Conservation (phyloP, 2,797 vertebrate species). For the Pagetopsis macropterus region DNA sequence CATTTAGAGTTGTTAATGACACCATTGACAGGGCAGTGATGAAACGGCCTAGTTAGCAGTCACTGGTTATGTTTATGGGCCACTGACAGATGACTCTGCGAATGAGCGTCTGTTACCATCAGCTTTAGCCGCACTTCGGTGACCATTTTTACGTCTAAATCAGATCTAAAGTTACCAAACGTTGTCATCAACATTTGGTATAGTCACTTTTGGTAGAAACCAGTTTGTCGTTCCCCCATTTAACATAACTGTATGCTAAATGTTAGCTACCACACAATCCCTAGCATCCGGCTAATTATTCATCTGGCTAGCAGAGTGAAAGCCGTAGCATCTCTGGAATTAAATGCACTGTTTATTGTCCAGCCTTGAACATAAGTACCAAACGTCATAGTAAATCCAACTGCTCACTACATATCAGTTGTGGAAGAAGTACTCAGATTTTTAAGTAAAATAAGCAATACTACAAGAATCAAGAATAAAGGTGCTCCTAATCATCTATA, state of each 20-base stretch:
- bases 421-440: too few species aligned
- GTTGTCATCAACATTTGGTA: background rate
- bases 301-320: slow-evolving; percentile 56
- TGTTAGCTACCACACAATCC: slow-evolving; percentile 73
- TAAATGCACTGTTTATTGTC: slow-evolving; percentile 31
- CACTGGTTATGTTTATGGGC: slow-evolving; percentile 26
- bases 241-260: slow-evolving; percentile 50
- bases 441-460: too few species aligned
- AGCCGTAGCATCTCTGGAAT: slow-evolving; percentile 44
- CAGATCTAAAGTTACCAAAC: background rate
- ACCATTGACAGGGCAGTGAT: slow-evolving; percentile 29
- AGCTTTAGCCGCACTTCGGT: background rate
- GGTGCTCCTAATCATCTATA: too few species aligned
- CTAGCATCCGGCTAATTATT: slow-evolving; percentile 80
- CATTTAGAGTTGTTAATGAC: background rate
- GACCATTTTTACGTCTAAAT: background rate
- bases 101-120: slow-evolving; percentile 12
- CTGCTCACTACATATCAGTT: background rate
- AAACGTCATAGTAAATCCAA: slow-evolving; percentile 30
- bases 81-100: slow-evolving; percentile 65
- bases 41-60: slow-evolving; percentile 47
- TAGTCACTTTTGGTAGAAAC: background rate
- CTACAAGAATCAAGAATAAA: too few species aligned
- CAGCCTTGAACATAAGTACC: slow-evolving; percentile 6
- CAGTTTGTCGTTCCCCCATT: background rate